A percentile compares a stretch with the other conserved stretches of the same genome.
These are phyloP conservation scores for Eupsilia transversa DNA, from an alignment of 2,888 invertebrate species.

Conservation along the genomic window DNA sequence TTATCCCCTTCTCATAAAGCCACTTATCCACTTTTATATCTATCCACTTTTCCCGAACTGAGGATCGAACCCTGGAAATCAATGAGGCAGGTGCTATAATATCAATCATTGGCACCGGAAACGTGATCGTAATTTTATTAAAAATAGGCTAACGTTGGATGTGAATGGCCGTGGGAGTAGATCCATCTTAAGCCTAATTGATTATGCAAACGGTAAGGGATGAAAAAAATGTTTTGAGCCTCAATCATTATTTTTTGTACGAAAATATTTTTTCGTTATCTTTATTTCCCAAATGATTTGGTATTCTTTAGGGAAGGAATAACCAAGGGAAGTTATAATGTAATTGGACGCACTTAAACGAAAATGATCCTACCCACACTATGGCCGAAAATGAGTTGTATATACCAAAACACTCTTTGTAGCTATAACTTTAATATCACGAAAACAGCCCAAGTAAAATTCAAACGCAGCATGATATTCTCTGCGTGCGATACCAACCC, in stretches of 20 bases:
- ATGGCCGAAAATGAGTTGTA: too few relatives aligned
- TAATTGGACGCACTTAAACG: too few relatives aligned
- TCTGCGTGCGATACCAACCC: too few relatives aligned
- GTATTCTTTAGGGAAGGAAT: not conserved
- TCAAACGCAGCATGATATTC: too few relatives aligned
- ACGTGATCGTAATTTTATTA: not conserved
- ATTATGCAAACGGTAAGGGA: conserved; percentile 6
- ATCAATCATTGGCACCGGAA: not conserved
- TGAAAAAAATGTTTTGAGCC: not conserved
- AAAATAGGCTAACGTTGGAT: too few relatives aligned
- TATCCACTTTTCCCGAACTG: not conserved
- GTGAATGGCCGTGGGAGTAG: not conserved
- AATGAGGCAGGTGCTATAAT: not conserved
- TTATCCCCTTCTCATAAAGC: too few relatives aligned
- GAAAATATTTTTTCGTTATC: not conserved
- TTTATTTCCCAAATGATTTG: conserved; percentile 10
- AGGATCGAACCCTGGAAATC: not conserved
- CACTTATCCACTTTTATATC: too few relatives aligned
- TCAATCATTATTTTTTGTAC: not conserved
- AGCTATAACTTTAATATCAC: too few relatives aligned
- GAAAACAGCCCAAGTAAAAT: too few relatives aligned
- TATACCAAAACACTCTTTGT: too few relatives aligned
- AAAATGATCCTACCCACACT: too few relatives aligned
- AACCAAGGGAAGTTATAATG: not conserved
- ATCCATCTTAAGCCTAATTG: conserved; percentile 23